Conservation (phyloP, 2,888 invertebrate genomes). For the Apotomis capreana region DNA sequence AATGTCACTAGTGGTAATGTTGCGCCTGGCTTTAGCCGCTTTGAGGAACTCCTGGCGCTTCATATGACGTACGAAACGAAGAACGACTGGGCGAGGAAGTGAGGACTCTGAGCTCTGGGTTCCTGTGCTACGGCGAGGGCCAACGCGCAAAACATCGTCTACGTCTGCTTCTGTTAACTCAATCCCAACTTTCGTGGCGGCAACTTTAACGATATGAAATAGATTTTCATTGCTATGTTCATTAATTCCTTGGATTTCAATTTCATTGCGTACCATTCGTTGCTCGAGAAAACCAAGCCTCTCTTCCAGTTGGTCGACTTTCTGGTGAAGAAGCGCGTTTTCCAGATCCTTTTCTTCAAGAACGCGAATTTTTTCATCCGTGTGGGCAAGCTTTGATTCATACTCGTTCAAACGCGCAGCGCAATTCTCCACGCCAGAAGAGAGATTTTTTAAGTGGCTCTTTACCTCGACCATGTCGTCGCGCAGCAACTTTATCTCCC, state of each 20-base stretch:
- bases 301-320: neutral
- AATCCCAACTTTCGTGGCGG: neutral
- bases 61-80: slow-evolving; percentile 5
- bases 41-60: slow-evolving; percentile 10
- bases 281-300: neutral
- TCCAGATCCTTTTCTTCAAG: slow-evolving; percentile 7
- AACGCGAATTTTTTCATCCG: neutral
- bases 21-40: slow-evolving; percentile 12
- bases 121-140: neutral
- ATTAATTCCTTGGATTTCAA: slow-evolving; percentile 8
- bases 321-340: slow-evolving; percentile 1
- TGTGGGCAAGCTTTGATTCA: neutral
- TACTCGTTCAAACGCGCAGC: neutral
- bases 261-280: slow-evolving; percentile 3
- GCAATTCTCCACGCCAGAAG: neutral
- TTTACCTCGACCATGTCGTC: slow-evolving; percentile 3
- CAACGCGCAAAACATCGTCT: slow-evolving; percentile 1
- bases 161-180: slow-evolving; percentile 1
- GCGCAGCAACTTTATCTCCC: slow-evolving; percentile 1
- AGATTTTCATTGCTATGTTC: slow-evolving; percentile 1
- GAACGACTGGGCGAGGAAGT: slow-evolving; percentile 9
- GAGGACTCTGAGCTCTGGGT: neutral
- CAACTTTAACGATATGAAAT: neutral
- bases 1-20: neutral
- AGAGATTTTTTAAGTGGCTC: neutral